phyloP scores from a whole-genome alignment of 2,113 vertebrate species.

The Aix galericulata region DNA sequence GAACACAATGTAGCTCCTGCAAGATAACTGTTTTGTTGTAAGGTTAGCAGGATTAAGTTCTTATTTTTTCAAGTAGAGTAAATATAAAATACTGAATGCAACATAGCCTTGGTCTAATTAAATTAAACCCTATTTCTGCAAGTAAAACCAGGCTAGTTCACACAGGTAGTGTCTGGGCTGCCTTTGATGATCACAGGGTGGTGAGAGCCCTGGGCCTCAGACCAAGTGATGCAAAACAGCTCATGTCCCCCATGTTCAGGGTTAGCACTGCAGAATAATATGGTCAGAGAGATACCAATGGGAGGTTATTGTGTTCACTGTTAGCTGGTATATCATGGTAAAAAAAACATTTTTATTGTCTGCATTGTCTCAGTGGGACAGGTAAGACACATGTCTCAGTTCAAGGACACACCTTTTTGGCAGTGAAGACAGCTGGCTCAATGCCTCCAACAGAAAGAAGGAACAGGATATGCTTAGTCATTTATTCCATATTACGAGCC shows the following conservation, averaged over 20 bases:
- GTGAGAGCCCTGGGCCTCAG: neutral
- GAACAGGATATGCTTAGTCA: constrained; percentile 17
- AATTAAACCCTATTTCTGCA: neutral
- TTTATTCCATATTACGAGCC: neutral
- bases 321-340: neutral
- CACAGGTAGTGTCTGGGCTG: neutral
- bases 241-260: neutral
- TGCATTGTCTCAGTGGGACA: neutral
- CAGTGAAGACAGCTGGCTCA: neutral
- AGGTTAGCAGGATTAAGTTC: neutral
- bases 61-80: neutral
- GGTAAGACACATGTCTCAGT: neutral
- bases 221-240: neutral
- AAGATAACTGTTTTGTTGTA: accelerated
- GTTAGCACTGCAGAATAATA: neutral
- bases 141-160: neutral
- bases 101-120: neutral
- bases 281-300: neutral
- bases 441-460: neutral
- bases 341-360: neutral
- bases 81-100: neutral
- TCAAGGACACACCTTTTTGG: neutral
- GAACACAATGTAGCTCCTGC: neutral
- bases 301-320: neutral
- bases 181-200: accelerated